These are phyloP conservation scores for Mesochorus sp. DNA, from an alignment of 2,888 invertebrate genomes.

Conservation along the genomic window DNA sequence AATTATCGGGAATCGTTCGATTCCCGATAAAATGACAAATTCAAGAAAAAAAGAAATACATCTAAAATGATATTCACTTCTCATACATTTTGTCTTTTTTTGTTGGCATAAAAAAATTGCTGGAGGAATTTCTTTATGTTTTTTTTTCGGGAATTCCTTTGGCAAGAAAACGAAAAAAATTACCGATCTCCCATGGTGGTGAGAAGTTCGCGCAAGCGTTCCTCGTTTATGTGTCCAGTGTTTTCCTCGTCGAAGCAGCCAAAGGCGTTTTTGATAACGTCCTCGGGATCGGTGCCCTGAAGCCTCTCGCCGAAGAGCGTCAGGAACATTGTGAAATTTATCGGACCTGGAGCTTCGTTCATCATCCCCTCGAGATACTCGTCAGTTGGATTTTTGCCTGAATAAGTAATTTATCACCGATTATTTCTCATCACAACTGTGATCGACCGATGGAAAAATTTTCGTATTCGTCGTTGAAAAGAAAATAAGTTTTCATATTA, in stretches of 20 bases:
- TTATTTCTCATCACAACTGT: no score
- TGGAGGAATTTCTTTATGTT: no score
- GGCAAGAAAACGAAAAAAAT: slow-evolving; percentile 71
- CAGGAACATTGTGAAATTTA: slow-evolving; percentile 99
- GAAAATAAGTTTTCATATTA: no score
- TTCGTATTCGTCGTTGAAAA: no score
- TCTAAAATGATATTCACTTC: no score
- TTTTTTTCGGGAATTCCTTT: no score
- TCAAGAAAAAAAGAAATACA: no score
- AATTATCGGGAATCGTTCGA: background rate
- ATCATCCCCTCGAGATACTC: slow-evolving; percentile 99
- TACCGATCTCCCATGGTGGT: slow-evolving; percentile 98
- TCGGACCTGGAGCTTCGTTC: slow-evolving; percentile 99
- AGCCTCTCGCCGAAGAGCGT: slow-evolving; percentile 99
- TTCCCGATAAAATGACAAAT: no score
- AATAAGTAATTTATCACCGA: background rate
- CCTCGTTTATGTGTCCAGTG: slow-evolving; percentile 95
- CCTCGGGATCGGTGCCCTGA: slow-evolving; percentile 99
- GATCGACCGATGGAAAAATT: no score
- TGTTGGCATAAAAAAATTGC: no score
- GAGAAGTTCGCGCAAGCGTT: slow-evolving; percentile 95
- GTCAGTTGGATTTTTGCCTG: slow-evolving; percentile 97
- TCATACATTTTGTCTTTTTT: no score
- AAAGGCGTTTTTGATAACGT: slow-evolving; percentile 99
- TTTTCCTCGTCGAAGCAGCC: slow-evolving; percentile 99